These are phyloP conservation scores for Porites evermanni DNA, from an alignment of 92 coral and sea anemone species.

Conservation along the genomic window DNA sequence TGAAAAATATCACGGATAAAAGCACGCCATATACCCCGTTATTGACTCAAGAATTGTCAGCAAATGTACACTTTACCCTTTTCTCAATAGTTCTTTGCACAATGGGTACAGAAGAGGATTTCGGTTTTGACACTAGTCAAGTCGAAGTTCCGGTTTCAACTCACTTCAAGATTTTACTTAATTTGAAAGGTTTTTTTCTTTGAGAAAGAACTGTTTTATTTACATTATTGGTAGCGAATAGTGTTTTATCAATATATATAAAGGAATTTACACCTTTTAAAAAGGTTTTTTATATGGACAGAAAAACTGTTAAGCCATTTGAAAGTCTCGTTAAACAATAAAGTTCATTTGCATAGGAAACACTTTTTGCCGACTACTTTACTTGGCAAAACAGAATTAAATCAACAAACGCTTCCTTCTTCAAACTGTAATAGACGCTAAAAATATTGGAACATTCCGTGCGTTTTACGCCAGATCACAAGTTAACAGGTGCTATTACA, in stretches of 20 bases:
- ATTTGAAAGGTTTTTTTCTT: not conserved
- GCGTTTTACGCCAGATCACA: not conserved
- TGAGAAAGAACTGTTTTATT: not conserved
- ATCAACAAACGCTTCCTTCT: conserved; percentile 25
- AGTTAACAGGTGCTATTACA: not conserved
- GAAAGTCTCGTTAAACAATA: not conserved
- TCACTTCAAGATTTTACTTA: not conserved
- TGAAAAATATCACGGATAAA: conserved; percentile 1
- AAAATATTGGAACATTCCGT: not conserved
- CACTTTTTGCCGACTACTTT: conserved; percentile 31
- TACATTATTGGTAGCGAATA: not conserved
- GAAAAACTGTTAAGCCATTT: conserved; percentile 4
- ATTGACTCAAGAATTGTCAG: conserved; percentile 22
- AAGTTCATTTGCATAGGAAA: conserved; percentile 29
- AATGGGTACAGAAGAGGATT: not conserved
- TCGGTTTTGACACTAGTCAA: not conserved
- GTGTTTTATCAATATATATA: not conserved
- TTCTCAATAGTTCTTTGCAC: conserved; percentile 16
- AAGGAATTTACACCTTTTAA: not conserved
- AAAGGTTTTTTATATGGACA: not conserved
- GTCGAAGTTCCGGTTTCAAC: conserved; percentile 2
- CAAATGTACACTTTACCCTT: conserved; percentile 28
- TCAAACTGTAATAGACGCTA: not conserved
- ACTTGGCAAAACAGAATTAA: conserved; percentile 9
- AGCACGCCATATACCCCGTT: not conserved